phyloP scores from a whole-genome alignment of 2,888 invertebrate species.

The Syrista parreyssii region DNA sequence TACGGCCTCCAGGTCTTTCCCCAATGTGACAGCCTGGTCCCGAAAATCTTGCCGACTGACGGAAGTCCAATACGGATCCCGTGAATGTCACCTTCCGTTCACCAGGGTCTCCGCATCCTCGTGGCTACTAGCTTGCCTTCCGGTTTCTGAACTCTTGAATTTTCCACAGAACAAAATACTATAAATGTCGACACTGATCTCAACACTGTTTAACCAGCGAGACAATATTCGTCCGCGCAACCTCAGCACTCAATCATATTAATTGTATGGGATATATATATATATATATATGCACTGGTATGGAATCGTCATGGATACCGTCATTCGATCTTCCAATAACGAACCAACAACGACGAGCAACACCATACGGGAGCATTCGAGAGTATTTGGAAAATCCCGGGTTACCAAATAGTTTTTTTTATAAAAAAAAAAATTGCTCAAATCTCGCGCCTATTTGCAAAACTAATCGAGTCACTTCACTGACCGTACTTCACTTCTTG shows the following conservation, averaged over 20 bases:
- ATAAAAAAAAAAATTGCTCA: no score
- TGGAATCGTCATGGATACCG: background rate
- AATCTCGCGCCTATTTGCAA: no score
- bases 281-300: background rate
- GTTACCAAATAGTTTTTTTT: background rate
- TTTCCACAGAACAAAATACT: background rate
- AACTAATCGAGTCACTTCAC: no score
- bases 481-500: no score
- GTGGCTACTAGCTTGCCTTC: background rate
- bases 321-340: background rate
- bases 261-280: background rate
- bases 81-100: background rate
- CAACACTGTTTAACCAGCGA: background rate
- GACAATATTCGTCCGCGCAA: background rate
- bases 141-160: background rate
- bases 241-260: background rate
- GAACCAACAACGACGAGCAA: background rate
- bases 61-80: background rate
- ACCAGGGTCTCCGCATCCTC: background rate
- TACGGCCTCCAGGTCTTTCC: constrained; percentile 51
- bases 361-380: background rate
- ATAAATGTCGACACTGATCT: background rate
- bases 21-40: constrained; percentile 13
- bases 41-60: constrained; percentile 1
- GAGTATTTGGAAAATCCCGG: background rate